These are phyloP conservation scores for Tryphoninae sp. DNA, from an alignment of 2,888 invertebrate genomes.

Conservation along the genomic window DNA sequence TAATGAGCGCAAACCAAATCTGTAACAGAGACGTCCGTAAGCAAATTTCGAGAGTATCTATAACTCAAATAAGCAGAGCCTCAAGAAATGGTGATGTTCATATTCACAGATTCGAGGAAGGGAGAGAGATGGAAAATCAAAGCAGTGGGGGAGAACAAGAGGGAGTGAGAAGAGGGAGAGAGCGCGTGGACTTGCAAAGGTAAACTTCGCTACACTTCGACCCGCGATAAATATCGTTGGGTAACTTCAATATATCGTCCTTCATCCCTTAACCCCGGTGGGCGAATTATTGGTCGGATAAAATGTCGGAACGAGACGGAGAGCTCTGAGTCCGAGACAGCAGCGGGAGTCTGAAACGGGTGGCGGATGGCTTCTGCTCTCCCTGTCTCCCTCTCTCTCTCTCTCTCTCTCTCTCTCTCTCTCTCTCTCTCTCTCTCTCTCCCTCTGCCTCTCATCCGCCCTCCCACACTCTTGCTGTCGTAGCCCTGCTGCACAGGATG, in stretches of 20 bases:
- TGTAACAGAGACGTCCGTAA: too few species aligned
- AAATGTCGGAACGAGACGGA: conserved; percentile 56
- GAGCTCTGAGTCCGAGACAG: conserved; percentile 45
- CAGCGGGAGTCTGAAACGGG: conserved; percentile 14
- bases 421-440: conserved; percentile 37
- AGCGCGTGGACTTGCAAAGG: conserved; percentile 4
- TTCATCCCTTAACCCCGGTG: conserved; percentile 61
- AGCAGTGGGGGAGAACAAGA: neutral
- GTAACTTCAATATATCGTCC: conserved; percentile 63
- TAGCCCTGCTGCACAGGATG: conserved; percentile 57
- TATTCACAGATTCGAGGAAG: too few species aligned
- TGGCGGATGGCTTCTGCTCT: conserved; percentile 46
- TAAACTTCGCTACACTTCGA: conserved; percentile 20
- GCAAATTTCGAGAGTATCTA: too few species aligned
- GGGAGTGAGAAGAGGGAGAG: neutral
- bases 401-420: conserved; percentile 28
- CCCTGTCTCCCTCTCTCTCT: conserved; percentile 37
- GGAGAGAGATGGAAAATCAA: neutral
- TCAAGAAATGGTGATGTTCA: too few species aligned
- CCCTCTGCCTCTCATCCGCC: conserved; percentile 13
- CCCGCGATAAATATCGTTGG: conserved; percentile 59
- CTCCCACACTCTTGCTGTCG: neutral
- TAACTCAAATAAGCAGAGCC: too few species aligned
- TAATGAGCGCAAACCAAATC: too few species aligned
- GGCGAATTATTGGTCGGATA: conserved; percentile 62